Evolutionary conservation across 2,888 invertebrate species (phyloP).

Genomic region (Agrotis exclamationis): DNA sequence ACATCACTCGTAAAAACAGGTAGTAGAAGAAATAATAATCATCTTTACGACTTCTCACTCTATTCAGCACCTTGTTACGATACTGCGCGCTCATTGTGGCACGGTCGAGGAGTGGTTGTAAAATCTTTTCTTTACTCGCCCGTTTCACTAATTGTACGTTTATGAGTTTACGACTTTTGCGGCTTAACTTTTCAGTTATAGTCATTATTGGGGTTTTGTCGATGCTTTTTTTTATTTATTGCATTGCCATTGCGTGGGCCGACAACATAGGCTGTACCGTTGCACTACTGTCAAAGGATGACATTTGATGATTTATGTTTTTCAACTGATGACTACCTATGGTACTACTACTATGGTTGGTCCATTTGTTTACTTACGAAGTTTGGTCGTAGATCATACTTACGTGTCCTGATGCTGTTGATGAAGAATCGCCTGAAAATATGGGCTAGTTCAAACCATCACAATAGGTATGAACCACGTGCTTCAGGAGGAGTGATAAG

Average conservation of each 20-base stretch:
- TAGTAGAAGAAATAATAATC: constrained; percentile 92
- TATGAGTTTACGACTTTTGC: constrained; percentile 90
- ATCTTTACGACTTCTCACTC: constrained; percentile 92
- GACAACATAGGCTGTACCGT: constrained; percentile 54
- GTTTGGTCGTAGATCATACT: constrained; percentile 5
- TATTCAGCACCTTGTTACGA: constrained; percentile 92
- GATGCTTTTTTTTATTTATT: constrained; percentile 73
- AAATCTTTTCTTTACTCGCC: constrained; percentile 91
- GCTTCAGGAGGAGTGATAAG: constrained; percentile 86
- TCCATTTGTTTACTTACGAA: constrained; percentile 29
- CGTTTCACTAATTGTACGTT: constrained; percentile 91
- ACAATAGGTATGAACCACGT: constrained; percentile 76
- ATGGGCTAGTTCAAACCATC: constrained; percentile 36
- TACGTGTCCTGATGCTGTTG: background rate
- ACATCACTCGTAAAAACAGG: constrained; percentile 90
- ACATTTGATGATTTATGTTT: constrained; percentile 54
- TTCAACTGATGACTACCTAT: constrained; percentile 39
- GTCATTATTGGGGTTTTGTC: constrained; percentile 85
- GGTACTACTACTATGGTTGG: too few relatives aligned
- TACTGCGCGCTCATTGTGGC: constrained; percentile 90
- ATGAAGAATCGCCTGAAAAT: constrained; percentile 31
- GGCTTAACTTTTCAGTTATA: constrained; percentile 87
- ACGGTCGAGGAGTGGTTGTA: constrained; percentile 90
- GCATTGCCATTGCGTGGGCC: constrained; percentile 64
- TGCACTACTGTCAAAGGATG: constrained; percentile 40